Percentiles rank a stretch among this genome's conserved stretches.
These are phyloP conservation scores for Phaedon cochleariae DNA, from an alignment of 2,888 invertebrate genomes.

Conservation along the genomic window DNA sequence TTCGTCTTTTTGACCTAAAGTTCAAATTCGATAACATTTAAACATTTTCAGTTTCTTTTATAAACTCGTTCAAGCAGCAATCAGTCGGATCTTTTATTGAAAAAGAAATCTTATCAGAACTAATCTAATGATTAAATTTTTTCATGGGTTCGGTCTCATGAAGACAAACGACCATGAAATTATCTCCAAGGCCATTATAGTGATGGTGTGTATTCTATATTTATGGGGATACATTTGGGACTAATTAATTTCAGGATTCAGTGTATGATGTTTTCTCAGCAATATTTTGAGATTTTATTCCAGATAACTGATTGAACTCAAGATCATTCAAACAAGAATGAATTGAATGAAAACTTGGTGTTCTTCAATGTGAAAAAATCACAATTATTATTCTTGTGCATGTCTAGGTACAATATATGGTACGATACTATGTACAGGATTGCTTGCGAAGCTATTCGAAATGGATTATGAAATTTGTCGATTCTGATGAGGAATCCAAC, in stretches of 20 bases:
- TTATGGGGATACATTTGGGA: background rate
- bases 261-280: too few relatives aligned
- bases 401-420: too few relatives aligned
- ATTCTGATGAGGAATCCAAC: too few relatives aligned
- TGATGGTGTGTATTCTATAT: background rate
- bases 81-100: slow-evolving; percentile 7
- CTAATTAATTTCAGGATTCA: background rate
- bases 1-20: background rate
- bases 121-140: slow-evolving; percentile 8
- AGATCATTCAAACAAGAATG: too few relatives aligned
- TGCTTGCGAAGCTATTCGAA: too few relatives aligned
- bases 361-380: too few relatives aligned
- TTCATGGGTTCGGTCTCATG: background rate
- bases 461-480: too few relatives aligned
- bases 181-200: background rate
- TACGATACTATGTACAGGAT: too few relatives aligned
- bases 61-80: background rate
- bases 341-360: too few relatives aligned
- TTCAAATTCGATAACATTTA: background rate
- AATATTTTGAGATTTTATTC: too few relatives aligned
- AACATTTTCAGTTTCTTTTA: background rate
- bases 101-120: slow-evolving; percentile 21
- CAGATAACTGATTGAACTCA: too few relatives aligned
- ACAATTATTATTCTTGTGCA: too few relatives aligned
- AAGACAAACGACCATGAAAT: background rate